Evolutionary conservation across 2,888 invertebrate genomes (phyloP), one percentile per base, ranked within the genome.

Genomic region (Phaedon cochleariae): DNA sequence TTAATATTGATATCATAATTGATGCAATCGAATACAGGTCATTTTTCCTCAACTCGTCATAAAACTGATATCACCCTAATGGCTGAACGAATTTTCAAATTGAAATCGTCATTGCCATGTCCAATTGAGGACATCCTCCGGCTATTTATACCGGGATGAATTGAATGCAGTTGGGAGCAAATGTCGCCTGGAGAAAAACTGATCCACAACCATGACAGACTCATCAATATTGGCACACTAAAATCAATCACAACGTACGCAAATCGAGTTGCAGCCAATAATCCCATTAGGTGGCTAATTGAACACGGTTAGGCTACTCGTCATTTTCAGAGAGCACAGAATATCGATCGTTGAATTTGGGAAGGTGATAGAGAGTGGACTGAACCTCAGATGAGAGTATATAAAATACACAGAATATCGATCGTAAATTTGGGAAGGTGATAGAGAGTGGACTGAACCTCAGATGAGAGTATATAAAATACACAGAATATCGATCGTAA

Each of bases 201-300:
- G 69, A 72, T 73, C 68, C 66, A 67, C 68, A 64, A 65, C 66
- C 64, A 57, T 62, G 62, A 63, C 59, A 63, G 60, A 61, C 48
- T 62, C 68, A 64, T 67, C 71, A 58, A 70, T 69, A 72, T 67
- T 75, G 76, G 78, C 78, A 78, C 79, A 77, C 76, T 73, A 76
- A 76, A 80, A 80, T 80, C 78, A 80, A 80, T 80, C 77, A 78
- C 73, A 75, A 71, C 73, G 73, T 74, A 75, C 74, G 71, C 74
- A 74, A 78, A 78, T 76, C 75, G 76, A 72, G 73, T 69, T 67
- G 71, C 70, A 71, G 73, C 74, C 69, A 72, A 73, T 77, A 77
- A 79, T 76, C 73, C 76, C 73, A 79, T 79, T 77, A 79, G 70
- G 64, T 62, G 70, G 66, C 70, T 78, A 78, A 79, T 79, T 78